Evolutionary conservation across 2,113 vertebrate species (phyloP).

Genomic region (Chamaea fasciata): DNA sequence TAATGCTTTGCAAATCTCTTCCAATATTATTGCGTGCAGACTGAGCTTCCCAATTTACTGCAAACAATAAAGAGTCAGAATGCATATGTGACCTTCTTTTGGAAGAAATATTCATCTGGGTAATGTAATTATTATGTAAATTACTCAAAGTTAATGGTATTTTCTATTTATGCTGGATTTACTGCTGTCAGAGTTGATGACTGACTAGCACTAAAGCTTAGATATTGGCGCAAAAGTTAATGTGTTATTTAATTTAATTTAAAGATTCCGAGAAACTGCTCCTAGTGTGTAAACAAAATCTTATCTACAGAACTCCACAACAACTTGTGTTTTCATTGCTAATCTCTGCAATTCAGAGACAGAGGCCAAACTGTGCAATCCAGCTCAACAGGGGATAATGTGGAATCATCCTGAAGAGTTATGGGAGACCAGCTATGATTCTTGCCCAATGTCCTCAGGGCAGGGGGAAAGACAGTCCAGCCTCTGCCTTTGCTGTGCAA

Average conservation of each 20-base stretch:
- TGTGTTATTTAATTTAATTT: slow-evolving; percentile 7
- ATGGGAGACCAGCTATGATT: not conserved
- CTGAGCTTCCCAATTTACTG: slow-evolving; percentile 40
- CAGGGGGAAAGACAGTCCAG: not conserved
- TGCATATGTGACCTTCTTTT: slow-evolving; percentile 20
- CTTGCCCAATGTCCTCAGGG: not conserved
- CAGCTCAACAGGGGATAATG: not conserved
- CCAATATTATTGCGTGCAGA: slow-evolving; percentile 38
- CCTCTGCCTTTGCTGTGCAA: not conserved
- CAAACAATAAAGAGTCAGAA: slow-evolving; percentile 29
- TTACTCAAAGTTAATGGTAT: slow-evolving; percentile 25
- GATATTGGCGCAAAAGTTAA: not conserved
- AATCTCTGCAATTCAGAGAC: not conserved
- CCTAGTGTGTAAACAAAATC: slow-evolving; percentile 1
- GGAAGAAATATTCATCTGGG: slow-evolving; percentile 32
- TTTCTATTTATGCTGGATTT: slow-evolving; percentile 45
- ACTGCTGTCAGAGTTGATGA: slow-evolving; percentile 7
- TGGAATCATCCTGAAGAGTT: not conserved
- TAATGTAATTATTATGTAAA: slow-evolving; percentile 55
- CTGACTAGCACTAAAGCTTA: not conserved
- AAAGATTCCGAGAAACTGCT: slow-evolving; percentile 15
- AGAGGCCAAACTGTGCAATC: not conserved
- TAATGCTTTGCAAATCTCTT: slow-evolving; percentile 19
- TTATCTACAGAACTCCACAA: not conserved
- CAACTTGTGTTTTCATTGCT: not conserved